These are phyloP conservation scores for Lucifuga dentata DNA, from an alignment of 2,113 vertebrate species.

Conservation along the genomic window DNA sequence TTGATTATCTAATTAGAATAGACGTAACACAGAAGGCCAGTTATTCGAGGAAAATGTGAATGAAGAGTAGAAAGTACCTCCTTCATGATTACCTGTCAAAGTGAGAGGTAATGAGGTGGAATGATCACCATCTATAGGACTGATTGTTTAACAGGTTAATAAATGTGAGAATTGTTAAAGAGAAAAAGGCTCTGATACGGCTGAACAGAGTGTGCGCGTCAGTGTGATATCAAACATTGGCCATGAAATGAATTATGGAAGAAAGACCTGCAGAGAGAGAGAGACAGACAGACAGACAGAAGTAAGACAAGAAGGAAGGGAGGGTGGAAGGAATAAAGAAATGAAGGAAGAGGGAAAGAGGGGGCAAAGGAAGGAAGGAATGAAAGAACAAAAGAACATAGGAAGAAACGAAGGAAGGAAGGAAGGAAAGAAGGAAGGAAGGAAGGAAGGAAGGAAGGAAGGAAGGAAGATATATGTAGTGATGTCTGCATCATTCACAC, in stretches of 20 bases:
- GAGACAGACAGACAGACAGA: too few species aligned
- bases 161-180: neutral
- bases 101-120: slow-evolving; percentile 14
- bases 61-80: neutral
- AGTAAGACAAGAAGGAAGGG: too few species aligned
- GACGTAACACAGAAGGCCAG: neutral
- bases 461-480: neutral
- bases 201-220: neutral
- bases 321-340: neutral
- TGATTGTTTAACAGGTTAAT: neutral
- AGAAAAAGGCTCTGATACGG: neutral
- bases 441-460: neutral
- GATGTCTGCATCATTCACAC: slow-evolving; percentile 1
- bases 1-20: slow-evolving; percentile 25
- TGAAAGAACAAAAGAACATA: too few species aligned
- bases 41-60: slow-evolving; percentile 8
- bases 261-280: too few species aligned
- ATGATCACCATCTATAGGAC: slow-evolving; percentile 3
- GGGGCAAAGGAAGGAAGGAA: neutral
- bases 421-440: neutral
- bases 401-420: neutral
- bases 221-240: slow-evolving; percentile 27
- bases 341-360: neutral
- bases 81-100: slow-evolving; percentile 18
- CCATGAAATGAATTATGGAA: slow-evolving; percentile 7